Conservation (phyloP, 2,113 vertebrate species). For the Bolborhynchus lineola region DNA sequence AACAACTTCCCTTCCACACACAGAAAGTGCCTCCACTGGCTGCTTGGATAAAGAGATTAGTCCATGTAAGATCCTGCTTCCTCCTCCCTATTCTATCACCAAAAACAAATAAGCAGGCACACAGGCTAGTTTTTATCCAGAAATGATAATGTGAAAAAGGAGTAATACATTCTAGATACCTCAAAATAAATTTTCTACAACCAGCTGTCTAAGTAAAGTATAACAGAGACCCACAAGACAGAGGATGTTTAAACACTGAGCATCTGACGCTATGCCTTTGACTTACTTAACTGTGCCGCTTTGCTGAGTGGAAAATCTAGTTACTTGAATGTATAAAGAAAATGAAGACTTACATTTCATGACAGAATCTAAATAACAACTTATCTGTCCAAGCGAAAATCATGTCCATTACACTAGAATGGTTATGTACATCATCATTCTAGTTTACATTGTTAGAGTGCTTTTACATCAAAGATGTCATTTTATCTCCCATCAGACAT, state of each 20-base stretch:
- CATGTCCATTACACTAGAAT: slow-evolving; percentile 54
- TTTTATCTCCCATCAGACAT: slow-evolving; percentile 45
- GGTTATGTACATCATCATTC: slow-evolving; percentile 60
- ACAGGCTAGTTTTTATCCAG: background rate
- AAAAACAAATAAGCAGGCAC: background rate
- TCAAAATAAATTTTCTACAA: background rate
- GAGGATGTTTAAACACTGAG: slow-evolving; percentile 16
- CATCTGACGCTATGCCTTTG: background rate
- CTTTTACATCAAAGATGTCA: slow-evolving; percentile 62
- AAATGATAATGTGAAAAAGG: background rate
- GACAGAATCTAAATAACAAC: slow-evolving; percentile 66
- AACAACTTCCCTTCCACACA: background rate
- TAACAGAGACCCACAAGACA: background rate
- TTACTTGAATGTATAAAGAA: slow-evolving; percentile 32
- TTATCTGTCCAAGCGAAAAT: slow-evolving; percentile 58
- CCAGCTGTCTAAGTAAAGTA: background rate
- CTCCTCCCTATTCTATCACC: background rate
- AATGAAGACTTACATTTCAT: slow-evolving; percentile 59
- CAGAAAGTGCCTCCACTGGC: background rate
- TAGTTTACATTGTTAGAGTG: slow-evolving; percentile 56
- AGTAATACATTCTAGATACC: background rate
- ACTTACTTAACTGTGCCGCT: background rate
- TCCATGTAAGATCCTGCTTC: background rate
- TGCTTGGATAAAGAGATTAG: background rate
- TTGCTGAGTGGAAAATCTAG: slow-evolving; percentile 65